Evolutionary conservation across 2,113 vertebrate genomes (phyloP), one percentile per base, ranked within the genome.

Genomic region (Brienomyrus brachyistius): DNA sequence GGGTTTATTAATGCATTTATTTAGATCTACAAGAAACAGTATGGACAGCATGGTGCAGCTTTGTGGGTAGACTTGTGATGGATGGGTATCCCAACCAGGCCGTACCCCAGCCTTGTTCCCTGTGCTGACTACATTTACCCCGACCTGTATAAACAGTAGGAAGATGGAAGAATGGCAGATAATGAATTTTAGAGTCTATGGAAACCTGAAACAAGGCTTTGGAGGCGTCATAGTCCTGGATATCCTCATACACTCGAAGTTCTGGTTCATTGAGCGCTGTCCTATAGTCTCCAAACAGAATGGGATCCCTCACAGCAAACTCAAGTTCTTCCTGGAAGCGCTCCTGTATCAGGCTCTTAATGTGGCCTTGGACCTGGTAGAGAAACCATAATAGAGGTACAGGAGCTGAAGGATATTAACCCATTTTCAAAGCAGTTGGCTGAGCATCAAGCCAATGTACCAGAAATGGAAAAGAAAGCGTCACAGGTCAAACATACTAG

Each of bases 241-340:
- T 95, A 92, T 99, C 98, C 89, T 99, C 98, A 88, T 99, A 99
- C 40, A 98, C n/a, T 15, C 97, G 95, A 0, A 94, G 92, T 51
- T 98, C 98, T 52, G 91, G 95, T 3, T 98, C 97, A 0, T 92
- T 95, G 89, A 99, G 95, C 0, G 97, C 97, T 50, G 90, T 96
- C 89, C 96, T 96, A 94, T 98, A 99, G 95, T 99, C 98, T 90
- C 98, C 98, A 91, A 98, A 99, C 56, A 99, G 95, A 92, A 99
- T 92, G 0, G 98, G 98, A 90, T 99, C 96, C 91, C 95, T 96
- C 96, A 97, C 96, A 43, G 95, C 95, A 0, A 92, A 70, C 84
- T 98, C 97, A 62, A 95, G 31, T 0, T 97, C 95, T 1, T 96
- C 93, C 0, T 3, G 21, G 27, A 98, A 99, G 93, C 98, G 94